A percentile compares a stretch with the other conserved stretches of the same genome.
Conservation (phyloP, 2,888 invertebrate species). For the Noctua pronuba region DNA sequence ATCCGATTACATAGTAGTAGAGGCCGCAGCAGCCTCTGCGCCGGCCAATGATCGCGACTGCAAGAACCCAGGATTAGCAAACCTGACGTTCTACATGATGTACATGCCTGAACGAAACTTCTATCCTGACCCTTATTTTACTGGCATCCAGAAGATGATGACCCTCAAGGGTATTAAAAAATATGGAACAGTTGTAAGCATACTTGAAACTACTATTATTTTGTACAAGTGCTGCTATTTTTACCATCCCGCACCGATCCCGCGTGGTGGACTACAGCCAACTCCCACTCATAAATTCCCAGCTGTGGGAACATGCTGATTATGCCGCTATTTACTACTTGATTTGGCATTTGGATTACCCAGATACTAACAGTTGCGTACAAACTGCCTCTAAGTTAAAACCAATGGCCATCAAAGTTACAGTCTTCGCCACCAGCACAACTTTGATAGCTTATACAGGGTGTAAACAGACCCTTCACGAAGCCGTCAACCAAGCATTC, state of each 20-base stretch:
- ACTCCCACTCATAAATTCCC: not conserved
- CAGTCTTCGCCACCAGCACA: not conserved
- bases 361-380: not conserved
- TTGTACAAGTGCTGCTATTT: not conserved
- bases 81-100: conserved; percentile 89
- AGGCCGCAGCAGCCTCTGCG: conserved; percentile 89
- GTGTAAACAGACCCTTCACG: no score
- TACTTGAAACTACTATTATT: not conserved
- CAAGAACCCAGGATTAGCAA: fast-evolving
- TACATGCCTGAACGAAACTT: conserved; percentile 91
- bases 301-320: not conserved
- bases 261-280: not conserved
- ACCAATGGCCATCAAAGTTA: not conserved
- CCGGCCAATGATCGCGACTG: conserved; percentile 81
- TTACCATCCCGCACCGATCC: not conserved
- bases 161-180: conserved; percentile 88
- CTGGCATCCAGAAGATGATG: conserved; percentile 91
- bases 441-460: not conserved
- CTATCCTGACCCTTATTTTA: conserved; percentile 90
- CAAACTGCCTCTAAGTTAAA: not conserved
- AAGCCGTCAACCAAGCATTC: no score
- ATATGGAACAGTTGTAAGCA: conserved; percentile 89
- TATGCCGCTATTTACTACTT: not conserved
- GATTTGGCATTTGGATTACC: not conserved
- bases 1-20: conserved; percentile 86